A percentile compares a stretch with the other conserved stretches of the same genome.
Evolutionary conservation across 1,140 invertebrate genomes (phyloP).

Genomic region (Procambarus clarkii): DNA sequence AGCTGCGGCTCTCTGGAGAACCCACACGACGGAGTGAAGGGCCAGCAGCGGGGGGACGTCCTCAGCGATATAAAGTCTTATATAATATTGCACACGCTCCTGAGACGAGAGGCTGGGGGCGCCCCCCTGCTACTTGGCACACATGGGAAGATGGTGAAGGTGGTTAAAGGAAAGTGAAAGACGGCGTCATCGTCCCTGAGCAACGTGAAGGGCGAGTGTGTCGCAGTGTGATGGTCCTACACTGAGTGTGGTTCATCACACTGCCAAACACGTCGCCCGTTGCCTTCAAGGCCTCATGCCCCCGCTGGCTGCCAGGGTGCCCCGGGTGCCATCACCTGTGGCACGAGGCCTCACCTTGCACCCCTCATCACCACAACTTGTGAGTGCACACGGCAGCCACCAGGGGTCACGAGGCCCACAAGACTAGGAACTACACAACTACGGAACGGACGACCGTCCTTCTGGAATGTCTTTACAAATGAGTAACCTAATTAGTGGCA

Average conservation of each 20-base stretch:
- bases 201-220: neutral
- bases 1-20: neutral
- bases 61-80: conserved; percentile 63
- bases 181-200: conserved; percentile 61
- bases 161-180: conserved; percentile 17
- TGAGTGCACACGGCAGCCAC: neutral
- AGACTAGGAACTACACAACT: conserved; percentile 56
- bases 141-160: neutral
- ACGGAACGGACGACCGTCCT: neutral
- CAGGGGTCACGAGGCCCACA: neutral
- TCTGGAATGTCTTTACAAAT: neutral
- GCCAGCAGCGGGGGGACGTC: neutral
- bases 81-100: conserved; percentile 69
- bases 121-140: neutral
- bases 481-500: neutral
- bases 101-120: conserved; percentile 58
- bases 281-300: neutral
- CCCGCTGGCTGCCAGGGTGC: neutral
- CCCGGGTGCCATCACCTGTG: neutral
- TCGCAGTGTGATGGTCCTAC: neutral
- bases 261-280: neutral
- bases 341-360: neutral
- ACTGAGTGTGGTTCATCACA: neutral
- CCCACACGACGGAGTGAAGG: neutral
- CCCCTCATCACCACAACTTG: neutral